phyloP scores from a whole-genome alignment of 2,113 vertebrate species.

The Toxotes chatareus region DNA sequence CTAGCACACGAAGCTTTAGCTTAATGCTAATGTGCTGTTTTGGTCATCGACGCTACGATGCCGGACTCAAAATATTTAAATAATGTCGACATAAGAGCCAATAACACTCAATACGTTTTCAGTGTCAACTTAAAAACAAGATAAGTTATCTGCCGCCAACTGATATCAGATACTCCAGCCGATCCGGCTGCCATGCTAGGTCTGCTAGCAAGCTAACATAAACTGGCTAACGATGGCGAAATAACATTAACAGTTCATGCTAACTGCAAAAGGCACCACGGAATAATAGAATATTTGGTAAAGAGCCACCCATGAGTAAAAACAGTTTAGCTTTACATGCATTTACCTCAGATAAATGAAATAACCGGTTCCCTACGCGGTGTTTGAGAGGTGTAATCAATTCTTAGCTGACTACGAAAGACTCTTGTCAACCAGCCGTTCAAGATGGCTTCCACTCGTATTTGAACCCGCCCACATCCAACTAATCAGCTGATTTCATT shows the following conservation, averaged over 20 bases:
- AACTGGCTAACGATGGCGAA: constrained; percentile 52
- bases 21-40: neutral
- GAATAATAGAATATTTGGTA: rapidly evolving
- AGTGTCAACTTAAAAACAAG: too few relatives aligned
- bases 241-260: neutral
- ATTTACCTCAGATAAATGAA: constrained; percentile 75
- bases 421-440: constrained; percentile 80
- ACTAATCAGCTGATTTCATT: constrained; percentile 80
- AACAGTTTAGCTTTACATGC: rapidly evolving
- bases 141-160: neutral
- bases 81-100: rapidly evolving
- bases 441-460: constrained; percentile 92
- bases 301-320: rapidly evolving
- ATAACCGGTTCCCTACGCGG: constrained; percentile 57
- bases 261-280: neutral
- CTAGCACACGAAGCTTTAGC: constrained; percentile 25
- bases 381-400: constrained; percentile 65
- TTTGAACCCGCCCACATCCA: constrained; percentile 84
- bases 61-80: neutral
- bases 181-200: neutral
- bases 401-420: constrained; percentile 73
- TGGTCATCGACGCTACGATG: too few relatives aligned
- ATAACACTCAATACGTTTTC: rapidly evolving
- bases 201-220: constrained; percentile 40
- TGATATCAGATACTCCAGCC: neutral